phyloP scores from a whole-genome alignment of 2,888 invertebrate species.

The Drosophila multiciliata region DNA sequence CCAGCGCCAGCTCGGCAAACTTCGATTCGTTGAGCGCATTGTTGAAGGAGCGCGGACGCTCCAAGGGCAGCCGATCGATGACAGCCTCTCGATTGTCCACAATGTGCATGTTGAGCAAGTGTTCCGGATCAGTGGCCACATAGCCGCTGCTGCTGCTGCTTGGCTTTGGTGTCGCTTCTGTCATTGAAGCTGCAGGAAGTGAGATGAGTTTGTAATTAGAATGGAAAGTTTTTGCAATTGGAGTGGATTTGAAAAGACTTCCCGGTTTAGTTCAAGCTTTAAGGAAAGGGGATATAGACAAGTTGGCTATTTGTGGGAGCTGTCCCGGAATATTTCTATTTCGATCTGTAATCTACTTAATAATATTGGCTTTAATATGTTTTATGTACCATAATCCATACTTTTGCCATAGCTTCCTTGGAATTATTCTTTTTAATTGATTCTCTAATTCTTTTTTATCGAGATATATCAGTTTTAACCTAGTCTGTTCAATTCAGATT shows the following conservation, averaged over 20 bases:
- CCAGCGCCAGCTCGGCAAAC: conserved; percentile 90
- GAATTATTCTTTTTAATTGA: background rate
- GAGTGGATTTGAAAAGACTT: background rate
- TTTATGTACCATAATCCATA: too few relatives aligned
- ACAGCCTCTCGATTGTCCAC: conserved; percentile 56
- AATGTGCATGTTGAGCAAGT: conserved; percentile 69
- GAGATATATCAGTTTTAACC: background rate
- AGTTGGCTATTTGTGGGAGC: too few relatives aligned
- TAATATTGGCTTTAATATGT: too few relatives aligned
- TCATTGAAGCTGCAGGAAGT: conserved; percentile 58
- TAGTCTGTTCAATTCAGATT: background rate
- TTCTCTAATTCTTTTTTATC: background rate
- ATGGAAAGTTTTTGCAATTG: background rate
- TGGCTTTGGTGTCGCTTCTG: conserved; percentile 53
- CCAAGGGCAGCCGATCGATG: conserved; percentile 34
- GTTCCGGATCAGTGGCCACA: conserved; percentile 34
- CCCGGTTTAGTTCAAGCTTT: background rate
- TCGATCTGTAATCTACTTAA: too few relatives aligned
- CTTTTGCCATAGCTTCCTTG: background rate
- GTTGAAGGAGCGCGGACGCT: conserved; percentile 80
- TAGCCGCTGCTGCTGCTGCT: conserved; percentile 4
- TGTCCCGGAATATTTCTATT: background rate
- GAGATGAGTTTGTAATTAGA: background rate
- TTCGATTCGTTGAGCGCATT: conserved; percentile 85
- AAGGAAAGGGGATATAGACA: too few relatives aligned